phyloP scores from a whole-genome alignment of 2,113 vertebrate genomes.

The Cheirogaleus medius region DNA sequence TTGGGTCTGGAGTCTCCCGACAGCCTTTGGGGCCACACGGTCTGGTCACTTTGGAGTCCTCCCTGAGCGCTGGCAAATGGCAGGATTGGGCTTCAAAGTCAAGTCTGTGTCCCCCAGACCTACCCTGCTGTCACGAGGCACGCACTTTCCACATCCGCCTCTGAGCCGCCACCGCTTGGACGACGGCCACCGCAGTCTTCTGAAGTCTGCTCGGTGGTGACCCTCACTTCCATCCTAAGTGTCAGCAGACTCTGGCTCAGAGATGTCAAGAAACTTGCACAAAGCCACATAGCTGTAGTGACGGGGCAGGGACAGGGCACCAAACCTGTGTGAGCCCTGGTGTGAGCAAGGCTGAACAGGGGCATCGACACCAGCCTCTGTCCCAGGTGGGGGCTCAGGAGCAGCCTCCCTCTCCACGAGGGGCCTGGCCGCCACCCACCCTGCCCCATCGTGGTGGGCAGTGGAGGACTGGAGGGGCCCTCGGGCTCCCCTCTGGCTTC shows the following conservation, averaged over 20 bases:
- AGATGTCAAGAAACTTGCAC: neutral
- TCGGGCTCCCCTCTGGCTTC: neutral
- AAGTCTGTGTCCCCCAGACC: rapidly evolving
- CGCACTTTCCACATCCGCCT: rapidly evolving
- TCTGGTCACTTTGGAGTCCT: neutral
- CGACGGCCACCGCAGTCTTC: rapidly evolving
- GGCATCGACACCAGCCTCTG: neutral
- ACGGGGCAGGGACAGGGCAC: rapidly evolving
- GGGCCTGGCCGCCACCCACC: neutral
- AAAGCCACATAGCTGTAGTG: neutral
- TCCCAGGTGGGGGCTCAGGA: neutral
- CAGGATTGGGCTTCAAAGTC: neutral
- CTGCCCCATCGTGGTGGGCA: rapidly evolving
- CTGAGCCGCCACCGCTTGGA: rapidly evolving
- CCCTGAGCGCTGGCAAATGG: neutral
- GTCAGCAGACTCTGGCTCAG: neutral
- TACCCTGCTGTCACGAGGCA: neutral
- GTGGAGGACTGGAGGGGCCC: neutral
- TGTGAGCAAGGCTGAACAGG: too few relatives aligned
- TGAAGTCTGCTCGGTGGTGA: rapidly evolving
- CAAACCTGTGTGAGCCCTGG: rapidly evolving
- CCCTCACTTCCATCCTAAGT: rapidly evolving
- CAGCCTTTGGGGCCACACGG: constrained; percentile 70
- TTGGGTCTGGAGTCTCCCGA: constrained; percentile 54
- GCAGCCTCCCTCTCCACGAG: rapidly evolving